phyloP scores from a whole-genome alignment of 1,140 invertebrate species.

The Berghia stephanieae region DNA sequence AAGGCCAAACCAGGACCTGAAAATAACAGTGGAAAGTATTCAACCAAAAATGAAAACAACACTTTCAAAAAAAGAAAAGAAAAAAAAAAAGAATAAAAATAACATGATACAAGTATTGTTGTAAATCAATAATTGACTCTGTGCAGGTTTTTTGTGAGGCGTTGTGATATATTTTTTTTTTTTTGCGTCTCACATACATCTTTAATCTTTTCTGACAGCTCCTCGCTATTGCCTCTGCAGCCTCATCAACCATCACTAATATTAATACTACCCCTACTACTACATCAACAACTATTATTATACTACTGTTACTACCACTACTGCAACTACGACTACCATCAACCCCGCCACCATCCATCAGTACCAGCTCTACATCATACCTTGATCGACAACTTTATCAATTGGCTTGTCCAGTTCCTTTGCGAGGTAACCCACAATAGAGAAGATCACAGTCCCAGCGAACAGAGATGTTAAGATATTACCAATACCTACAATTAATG shows the following conservation, averaged over 20 bases:
- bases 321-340: too few species aligned
- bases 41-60: not conserved
- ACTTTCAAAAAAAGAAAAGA: constrained; percentile 4
- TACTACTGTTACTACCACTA: too few species aligned
- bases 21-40: constrained; percentile 33
- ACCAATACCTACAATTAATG: constrained; percentile 88
- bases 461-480: constrained; percentile 68
- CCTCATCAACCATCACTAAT: too few species aligned
- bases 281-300: too few species aligned
- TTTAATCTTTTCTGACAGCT: too few species aligned
- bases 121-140: too few species aligned
- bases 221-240: too few species aligned
- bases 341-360: too few species aligned
- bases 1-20: constrained; percentile 93
- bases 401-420: constrained; percentile 84
- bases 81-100: not conserved
- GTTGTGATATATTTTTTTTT: too few species aligned
- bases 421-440: constrained; percentile 64
- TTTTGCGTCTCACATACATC: too few species aligned
- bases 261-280: too few species aligned
- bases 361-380: constrained; percentile 70
- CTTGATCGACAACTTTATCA: constrained; percentile 85
- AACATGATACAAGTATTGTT: not conserved
- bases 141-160: too few species aligned
- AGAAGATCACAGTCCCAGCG: constrained; percentile 67